phyloP scores from a whole-genome alignment of 2,888 invertebrate species.

The Arge pagana region DNA sequence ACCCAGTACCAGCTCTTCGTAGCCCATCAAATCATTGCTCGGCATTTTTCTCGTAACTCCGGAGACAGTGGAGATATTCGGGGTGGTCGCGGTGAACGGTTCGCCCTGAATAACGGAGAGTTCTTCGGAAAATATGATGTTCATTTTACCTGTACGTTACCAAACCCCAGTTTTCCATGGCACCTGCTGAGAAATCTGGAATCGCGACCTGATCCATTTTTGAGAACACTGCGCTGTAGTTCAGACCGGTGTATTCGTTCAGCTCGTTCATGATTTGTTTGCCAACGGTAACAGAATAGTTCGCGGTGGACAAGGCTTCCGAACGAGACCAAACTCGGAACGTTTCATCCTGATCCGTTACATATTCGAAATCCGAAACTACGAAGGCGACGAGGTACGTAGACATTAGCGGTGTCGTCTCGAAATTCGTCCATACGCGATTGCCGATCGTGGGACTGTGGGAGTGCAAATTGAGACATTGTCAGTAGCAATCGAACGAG shows the following conservation, averaged over 20 bases:
- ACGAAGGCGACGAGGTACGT: slow-evolving; percentile 75
- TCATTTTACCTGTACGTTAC: slow-evolving; percentile 69
- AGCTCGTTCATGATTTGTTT: slow-evolving; percentile 2
- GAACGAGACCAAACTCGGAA: slow-evolving; percentile 10
- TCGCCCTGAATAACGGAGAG: too few relatives aligned
- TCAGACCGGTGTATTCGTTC: background rate
- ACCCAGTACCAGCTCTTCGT: too few relatives aligned
- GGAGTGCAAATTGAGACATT: background rate
- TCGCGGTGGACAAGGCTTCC: background rate
- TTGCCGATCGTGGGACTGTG: slow-evolving; percentile 1
- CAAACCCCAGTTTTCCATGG: slow-evolving; percentile 92
- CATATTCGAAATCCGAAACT: slow-evolving; percentile 65
- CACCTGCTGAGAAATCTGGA: slow-evolving; percentile 80
- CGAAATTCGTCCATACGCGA: slow-evolving; percentile 36
- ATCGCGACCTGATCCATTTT: slow-evolving; percentile 79
- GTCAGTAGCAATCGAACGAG: background rate
- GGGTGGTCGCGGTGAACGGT: too few relatives aligned
- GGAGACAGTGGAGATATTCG: too few relatives aligned
- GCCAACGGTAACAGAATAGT: background rate
- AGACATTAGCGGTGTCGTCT: slow-evolving; percentile 62
- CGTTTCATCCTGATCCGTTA: slow-evolving; percentile 58
- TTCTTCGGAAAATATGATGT: too few relatives aligned
- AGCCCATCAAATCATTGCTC: too few relatives aligned
- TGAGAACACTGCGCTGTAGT: slow-evolving; percentile 48
- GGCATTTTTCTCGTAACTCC: too few relatives aligned